phyloP scores from a whole-genome alignment of 2,797 vertebrate genomes.

The Enteromius thamalakanensis region DNA sequence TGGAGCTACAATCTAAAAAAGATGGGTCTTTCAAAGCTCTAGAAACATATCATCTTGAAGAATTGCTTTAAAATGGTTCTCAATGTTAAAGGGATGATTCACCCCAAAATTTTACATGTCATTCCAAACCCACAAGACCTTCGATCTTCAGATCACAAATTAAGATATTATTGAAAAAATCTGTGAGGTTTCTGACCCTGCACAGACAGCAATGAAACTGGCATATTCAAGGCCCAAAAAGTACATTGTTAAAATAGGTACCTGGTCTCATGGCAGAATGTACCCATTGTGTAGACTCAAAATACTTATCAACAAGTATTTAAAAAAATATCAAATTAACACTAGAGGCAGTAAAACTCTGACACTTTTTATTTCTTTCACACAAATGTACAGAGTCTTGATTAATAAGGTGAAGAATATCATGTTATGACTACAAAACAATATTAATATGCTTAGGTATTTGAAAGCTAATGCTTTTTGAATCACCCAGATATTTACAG shows the following conservation, averaged over 20 bases:
- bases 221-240: background rate
- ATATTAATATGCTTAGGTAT: too few relatives aligned
- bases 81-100: background rate
- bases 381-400: too few relatives aligned
- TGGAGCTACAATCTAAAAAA: slow-evolving; percentile 36
- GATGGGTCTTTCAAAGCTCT: background rate
- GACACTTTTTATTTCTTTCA: too few relatives aligned
- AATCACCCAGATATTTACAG: too few relatives aligned
- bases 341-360: too few relatives aligned
- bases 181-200: background rate
- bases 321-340: too few relatives aligned
- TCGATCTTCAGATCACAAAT: background rate
- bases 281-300: too few relatives aligned
- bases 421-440: too few relatives aligned
- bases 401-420: too few relatives aligned
- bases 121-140: background rate
- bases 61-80: background rate
- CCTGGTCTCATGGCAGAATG: too few relatives aligned
- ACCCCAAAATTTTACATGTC: background rate
- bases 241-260: background rate
- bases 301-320: too few relatives aligned
- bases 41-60: background rate
- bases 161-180: background rate
- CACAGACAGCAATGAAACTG: background rate
- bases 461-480: too few relatives aligned